Evolutionary conservation across 1,140 invertebrate genomes (phyloP), one percentile per base, ranked within the genome.

Genomic region (Drosophila prosaltans): DNA sequence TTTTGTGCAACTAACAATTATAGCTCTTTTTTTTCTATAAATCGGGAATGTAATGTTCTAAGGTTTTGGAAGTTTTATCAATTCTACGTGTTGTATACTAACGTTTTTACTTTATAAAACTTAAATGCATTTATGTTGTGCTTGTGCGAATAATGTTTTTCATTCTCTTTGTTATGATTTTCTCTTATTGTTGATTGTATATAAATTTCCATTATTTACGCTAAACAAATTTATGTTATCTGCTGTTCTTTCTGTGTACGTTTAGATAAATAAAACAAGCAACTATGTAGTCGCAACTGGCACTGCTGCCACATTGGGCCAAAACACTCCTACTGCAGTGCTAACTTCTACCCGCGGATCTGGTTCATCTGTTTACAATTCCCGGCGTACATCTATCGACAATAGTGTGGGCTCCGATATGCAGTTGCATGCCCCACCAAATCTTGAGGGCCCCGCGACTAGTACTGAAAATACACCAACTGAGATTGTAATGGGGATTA

Each of bases 281-380:
- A 82, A 70, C 61, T 48, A 61, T 32, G 74, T 72, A 32, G 69
- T 65, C 43, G 74, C 65, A 28, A 61, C 69, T 16, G 61, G 71
- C 9, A 64, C 77, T 0, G 65, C 62, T 7, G 48, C 80, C 4
- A 72, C 80, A 9, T 45, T 90, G 62, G 90, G 90, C 16, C 85
- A 85, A 32, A 90, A 78, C 61, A 91, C 90, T 21, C 90, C 90
- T 28, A 90, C 79, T 40, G 90, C 85, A 26, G 51, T 69, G 10
- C 51, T 90, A 51, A 81, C 74, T 24, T 91, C 90, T 26, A 76
- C 91, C n/a, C 74, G 91, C 8, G 81, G 91, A 16, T 91, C 91
- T 24, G 82, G 91, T 32, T 92, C 91, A 1, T 92, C 91, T 21
- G 83, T 91, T 0, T 92, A 92, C 59, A 92, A 91, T 61, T 92